A percentile compares a stretch with the other conserved stretches of the same genome.
Conservation (phyloP, 2,797 vertebrate genomes). For the Amblyraja radiata region DNA sequence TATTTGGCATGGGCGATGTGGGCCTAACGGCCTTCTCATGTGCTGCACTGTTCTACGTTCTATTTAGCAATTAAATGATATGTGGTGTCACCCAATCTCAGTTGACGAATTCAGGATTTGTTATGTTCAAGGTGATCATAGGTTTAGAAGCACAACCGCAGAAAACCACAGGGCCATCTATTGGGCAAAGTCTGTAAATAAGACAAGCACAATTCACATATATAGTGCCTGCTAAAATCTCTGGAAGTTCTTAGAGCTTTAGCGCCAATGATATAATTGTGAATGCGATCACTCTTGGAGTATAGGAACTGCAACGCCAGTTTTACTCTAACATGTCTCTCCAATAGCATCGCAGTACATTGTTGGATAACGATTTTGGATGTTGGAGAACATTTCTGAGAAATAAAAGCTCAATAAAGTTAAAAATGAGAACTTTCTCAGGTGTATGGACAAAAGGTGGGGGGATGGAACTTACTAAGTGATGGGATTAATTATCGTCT, state of each 20-base stretch:
- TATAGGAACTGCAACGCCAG: neutral
- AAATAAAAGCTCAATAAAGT: neutral
- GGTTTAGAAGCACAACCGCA: neutral
- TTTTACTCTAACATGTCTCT: neutral
- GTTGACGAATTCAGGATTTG: neutral
- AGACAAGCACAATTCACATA: neutral
- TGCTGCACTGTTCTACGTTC: too few relatives aligned
- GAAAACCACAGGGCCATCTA: neutral
- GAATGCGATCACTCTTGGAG: neutral
- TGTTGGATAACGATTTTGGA: neutral
- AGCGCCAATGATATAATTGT: neutral
- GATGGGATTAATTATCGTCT: neutral
- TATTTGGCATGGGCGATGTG: too few relatives aligned
- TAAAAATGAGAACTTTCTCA: neutral
- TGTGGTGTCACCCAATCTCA: neutral
- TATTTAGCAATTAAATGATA: neutral
- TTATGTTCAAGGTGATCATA: neutral
- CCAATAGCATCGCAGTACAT: neutral
- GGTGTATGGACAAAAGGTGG: neutral
- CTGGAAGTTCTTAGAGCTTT: neutral
- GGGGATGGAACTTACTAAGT: neutral
- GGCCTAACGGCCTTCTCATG: too few relatives aligned
- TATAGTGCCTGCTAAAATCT: neutral
- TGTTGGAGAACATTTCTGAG: neutral
- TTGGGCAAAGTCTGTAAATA: neutral